phyloP scores from a whole-genome alignment of 2,113 vertebrate species.

The Empidonax traillii region DNA sequence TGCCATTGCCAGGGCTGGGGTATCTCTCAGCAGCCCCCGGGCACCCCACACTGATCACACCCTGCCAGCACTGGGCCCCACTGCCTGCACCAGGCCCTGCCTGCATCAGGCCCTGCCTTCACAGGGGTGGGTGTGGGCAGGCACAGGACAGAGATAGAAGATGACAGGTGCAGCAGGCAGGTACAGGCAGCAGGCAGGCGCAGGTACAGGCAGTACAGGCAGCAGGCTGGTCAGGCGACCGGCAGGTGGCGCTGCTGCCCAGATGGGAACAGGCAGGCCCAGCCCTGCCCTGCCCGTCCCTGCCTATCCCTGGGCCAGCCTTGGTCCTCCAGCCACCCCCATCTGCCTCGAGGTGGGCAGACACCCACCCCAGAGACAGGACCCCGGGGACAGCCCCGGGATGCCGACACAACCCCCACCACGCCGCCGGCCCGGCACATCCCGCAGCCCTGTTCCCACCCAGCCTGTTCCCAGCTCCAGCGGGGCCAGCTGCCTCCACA shows the following conservation, averaged over 20 bases:
- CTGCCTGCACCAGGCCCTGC: background rate
- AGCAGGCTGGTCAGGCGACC: background rate
- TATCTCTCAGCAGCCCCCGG: background rate
- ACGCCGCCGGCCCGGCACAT: background rate
- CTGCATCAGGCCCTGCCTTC: rapidly evolving
- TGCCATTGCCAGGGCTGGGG: background rate
- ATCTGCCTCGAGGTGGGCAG: too few relatives aligned
- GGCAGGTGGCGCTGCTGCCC: conserved; percentile 27
- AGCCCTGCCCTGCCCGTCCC: background rate
- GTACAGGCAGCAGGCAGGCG: background rate
- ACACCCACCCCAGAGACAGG: background rate
- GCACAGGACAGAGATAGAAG: too few relatives aligned
- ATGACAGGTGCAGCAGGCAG: background rate
- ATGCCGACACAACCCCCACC: background rate
- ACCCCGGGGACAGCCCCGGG: background rate
- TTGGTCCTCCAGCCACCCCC: background rate
- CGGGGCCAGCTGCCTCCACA: background rate
- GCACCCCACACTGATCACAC: rapidly evolving
- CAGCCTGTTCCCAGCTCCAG: background rate
- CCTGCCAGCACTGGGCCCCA: background rate
- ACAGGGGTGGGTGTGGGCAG: background rate
- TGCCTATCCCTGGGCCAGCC: background rate
- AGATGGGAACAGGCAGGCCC: background rate
- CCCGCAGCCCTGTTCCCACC: background rate
- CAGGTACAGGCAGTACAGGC: background rate